phyloP scores from a whole-genome alignment of 2,113 vertebrate genomes.

The Tauraco erythrolophus region DNA sequence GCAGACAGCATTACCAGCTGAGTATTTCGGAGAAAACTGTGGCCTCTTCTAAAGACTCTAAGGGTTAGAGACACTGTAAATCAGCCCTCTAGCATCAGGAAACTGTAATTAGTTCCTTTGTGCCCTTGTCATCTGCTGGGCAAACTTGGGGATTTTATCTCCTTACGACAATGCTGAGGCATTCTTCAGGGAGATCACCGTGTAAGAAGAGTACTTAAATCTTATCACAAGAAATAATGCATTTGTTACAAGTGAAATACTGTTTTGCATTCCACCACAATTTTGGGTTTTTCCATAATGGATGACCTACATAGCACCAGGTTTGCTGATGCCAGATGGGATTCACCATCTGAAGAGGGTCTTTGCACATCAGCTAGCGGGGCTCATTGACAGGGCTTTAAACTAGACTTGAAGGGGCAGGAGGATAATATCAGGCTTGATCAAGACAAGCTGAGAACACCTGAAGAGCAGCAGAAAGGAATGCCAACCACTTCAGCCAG shows the following conservation, averaged over 20 bases:
- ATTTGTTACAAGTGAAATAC: background rate
- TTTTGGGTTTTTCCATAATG: too few relatives aligned
- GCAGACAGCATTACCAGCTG: background rate
- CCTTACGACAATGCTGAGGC: background rate
- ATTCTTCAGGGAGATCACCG: background rate
- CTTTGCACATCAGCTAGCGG: too few relatives aligned
- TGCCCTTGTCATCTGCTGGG: background rate
- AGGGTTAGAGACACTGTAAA: background rate
- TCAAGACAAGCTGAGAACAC: too few relatives aligned
- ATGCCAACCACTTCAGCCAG: too few relatives aligned
- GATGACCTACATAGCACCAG: too few relatives aligned
- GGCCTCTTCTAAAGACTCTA: background rate
- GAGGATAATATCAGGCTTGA: too few relatives aligned
- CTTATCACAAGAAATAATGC: background rate
- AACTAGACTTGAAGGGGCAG: too few relatives aligned
- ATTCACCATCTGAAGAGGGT: too few relatives aligned
- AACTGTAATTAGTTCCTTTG: background rate
- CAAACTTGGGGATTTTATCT: background rate
- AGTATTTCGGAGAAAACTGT: background rate
- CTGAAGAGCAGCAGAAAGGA: too few relatives aligned
- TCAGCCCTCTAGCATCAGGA: background rate
- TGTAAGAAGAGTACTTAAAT: background rate
- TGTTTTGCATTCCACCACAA: background rate
- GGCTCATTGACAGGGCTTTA: too few relatives aligned
- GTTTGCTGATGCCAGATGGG: too few relatives aligned